Conservation (phyloP, 2,888 invertebrate species). For the Melinopterus prodromus region DNA sequence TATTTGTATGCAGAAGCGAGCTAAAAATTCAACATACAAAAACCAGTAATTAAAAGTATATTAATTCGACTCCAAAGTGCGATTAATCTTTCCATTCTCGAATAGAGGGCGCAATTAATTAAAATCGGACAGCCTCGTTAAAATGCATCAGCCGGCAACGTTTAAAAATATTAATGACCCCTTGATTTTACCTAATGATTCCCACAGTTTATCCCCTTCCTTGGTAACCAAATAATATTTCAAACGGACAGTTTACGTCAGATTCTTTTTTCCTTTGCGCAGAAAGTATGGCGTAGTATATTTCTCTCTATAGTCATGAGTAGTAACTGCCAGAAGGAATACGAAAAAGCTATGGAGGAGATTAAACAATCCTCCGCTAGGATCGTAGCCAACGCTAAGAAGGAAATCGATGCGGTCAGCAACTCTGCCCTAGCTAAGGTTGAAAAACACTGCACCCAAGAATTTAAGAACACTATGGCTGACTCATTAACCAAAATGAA, state of each 20-base stretch:
- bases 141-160: not conserved
- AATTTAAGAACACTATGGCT: not conserved
- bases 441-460: not conserved
- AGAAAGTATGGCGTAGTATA: not conserved
- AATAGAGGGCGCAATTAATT: not conserved
- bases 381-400: not conserved
- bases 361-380: not conserved
- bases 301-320: not conserved
- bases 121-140: constrained; percentile 4
- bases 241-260: not conserved
- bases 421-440: not conserved
- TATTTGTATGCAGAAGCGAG: too few species aligned
- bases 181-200: not conserved
- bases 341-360: not conserved
- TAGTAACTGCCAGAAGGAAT: not conserved
- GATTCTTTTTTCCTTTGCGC: not conserved
- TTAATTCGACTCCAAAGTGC: not conserved
- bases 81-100: not conserved
- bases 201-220: not conserved
- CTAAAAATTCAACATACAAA: not conserved
- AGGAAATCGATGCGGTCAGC: not conserved
- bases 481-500: not conserved
- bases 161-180: not conserved
- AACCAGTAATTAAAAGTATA: not conserved
- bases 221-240: not conserved